Conservation (phyloP, 2,113 vertebrate species). For the Hydropotes inermis region DNA sequence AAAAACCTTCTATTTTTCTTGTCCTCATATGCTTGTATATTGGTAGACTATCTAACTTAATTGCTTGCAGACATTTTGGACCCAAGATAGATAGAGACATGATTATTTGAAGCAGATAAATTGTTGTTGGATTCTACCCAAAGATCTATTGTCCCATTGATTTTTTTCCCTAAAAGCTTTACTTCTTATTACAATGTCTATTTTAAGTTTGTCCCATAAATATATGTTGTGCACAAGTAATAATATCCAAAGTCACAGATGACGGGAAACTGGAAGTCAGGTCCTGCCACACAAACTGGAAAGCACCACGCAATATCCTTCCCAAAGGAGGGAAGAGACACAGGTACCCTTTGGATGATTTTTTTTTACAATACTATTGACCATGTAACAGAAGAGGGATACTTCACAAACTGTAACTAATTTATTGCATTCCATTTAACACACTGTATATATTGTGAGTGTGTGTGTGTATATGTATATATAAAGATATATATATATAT, state of each 20-base stretch:
- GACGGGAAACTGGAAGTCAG: background rate
- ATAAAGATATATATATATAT: background rate
- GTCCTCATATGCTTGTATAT: too few relatives aligned
- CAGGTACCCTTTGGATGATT: background rate
- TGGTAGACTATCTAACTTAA: background rate
- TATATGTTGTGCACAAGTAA: conserved; percentile 23
- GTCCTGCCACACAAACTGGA: background rate
- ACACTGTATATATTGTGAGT: fast-evolving
- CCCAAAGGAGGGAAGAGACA: background rate
- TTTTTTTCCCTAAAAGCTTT: conserved; percentile 7
- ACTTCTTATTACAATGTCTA: conserved; percentile 16
- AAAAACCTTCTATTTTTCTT: background rate
- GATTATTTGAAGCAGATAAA: background rate
- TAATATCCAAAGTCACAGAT: conserved; percentile 22
- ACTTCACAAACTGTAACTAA: background rate
- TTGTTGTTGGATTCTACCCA: background rate
- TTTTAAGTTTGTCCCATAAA: conserved; percentile 4
- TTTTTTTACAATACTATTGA: background rate
- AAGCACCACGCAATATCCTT: background rate
- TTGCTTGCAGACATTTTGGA: background rate
- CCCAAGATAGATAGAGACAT: background rate
- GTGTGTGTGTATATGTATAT: background rate
- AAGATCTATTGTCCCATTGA: conserved; percentile 2
- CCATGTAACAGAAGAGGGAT: background rate
- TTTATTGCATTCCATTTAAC: background rate